A percentile compares a stretch with the other conserved stretches of the same genome.
These are phyloP conservation scores for Drosophila fuyamai DNA, from an alignment of 1,140 invertebrate genomes.

Conservation along the genomic window DNA sequence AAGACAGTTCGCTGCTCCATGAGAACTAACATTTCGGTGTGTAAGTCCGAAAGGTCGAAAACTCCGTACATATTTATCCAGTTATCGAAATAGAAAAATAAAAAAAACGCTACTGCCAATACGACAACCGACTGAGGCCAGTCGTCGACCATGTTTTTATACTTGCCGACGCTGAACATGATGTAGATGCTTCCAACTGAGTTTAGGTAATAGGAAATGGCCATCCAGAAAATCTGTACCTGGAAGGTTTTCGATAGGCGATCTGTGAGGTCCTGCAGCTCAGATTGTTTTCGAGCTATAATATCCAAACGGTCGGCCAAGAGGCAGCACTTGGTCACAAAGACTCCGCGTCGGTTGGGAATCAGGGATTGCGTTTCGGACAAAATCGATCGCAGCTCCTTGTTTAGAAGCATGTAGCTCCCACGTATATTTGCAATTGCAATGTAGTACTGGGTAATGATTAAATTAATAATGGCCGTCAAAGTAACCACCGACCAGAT, in stretches of 20 bases:
- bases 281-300: constrained; percentile 27
- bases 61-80: constrained; percentile 3
- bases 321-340: constrained; percentile 41
- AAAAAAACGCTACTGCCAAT: not conserved
- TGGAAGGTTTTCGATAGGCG: constrained; percentile 19
- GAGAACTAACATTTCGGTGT: constrained; percentile 15
- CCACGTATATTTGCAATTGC: constrained; percentile 30
- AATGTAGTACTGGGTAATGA: constrained; percentile 50
- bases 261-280: constrained; percentile 26
- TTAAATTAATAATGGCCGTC: constrained; percentile 29
- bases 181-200: constrained; percentile 22
- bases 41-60: constrained; percentile 12
- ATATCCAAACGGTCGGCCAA: constrained; percentile 54
- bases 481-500: not conserved
- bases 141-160: not conserved
- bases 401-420: constrained; percentile 36
- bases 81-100: constrained; percentile 29
- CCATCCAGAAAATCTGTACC: constrained; percentile 23
- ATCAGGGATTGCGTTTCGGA: constrained; percentile 6
- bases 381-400: constrained; percentile 25
- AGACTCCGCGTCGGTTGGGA: constrained; percentile 16
- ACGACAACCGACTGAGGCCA: not conserved
- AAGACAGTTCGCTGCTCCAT: constrained; percentile 27
- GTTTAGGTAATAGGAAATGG: constrained; percentile 24
- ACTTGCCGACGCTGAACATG: constrained; percentile 1